These are phyloP conservation scores for Maniola jurtina DNA, from an alignment of 1,140 invertebrate species.

Conservation along the genomic window DNA sequence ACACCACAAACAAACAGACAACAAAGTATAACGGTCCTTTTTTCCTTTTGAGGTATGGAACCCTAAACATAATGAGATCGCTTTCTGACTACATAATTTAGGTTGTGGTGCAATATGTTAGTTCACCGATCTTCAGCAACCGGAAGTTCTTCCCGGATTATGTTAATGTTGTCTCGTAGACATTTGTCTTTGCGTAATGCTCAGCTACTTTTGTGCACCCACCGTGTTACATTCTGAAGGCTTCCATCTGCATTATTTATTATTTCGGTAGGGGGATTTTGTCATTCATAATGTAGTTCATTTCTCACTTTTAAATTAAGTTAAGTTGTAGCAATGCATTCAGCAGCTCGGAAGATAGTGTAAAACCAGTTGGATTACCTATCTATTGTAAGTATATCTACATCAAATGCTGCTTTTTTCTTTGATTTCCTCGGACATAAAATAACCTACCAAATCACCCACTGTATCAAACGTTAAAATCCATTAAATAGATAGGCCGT, in stretches of 20 bases:
- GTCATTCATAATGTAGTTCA: neutral
- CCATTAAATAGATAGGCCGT: no score
- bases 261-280: slow-evolving; percentile 5
- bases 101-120: slow-evolving; percentile 17
- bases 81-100: slow-evolving; percentile 12
- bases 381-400: neutral
- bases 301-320: slow-evolving; percentile 3
- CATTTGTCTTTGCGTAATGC: slow-evolving; percentile 71
- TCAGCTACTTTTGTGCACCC: slow-evolving; percentile 49
- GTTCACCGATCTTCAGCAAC: slow-evolving; percentile 30
- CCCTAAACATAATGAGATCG: neutral
- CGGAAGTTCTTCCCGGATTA: slow-evolving; percentile 53
- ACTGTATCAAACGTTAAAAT: no score
- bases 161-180: slow-evolving; percentile 69
- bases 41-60: no score
- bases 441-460: no score
- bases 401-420: no score
- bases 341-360: no score
- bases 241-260: slow-evolving; percentile 30
- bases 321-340: neutral
- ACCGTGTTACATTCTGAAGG: slow-evolving; percentile 47
- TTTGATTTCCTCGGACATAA: no score
- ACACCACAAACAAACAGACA: no score
- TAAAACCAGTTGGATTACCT: neutral
- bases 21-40: no score